Base-by-base conservation (phyloP, 2,797 vertebrate species). In the Phalloptychus januarius region DNA sequence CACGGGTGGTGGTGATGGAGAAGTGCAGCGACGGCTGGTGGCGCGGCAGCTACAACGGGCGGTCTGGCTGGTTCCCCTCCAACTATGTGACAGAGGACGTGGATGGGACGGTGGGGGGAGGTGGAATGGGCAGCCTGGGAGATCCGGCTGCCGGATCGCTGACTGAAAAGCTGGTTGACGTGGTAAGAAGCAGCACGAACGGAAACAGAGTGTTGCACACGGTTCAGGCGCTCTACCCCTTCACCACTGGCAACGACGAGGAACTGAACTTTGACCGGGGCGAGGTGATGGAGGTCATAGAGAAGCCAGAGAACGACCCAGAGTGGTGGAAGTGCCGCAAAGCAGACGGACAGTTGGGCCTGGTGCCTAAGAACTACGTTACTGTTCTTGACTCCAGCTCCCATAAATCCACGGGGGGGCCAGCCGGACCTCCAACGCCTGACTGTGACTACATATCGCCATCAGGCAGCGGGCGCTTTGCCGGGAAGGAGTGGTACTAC, bases 261-360 rank as follows among this genome's bases (percentile, higher is more conserved):
- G 97, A 98, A 94, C 97, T 98, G 31, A 97, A 96, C 93, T 98
- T 98, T 81, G 97, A 97, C 89, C 97, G 96, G 90, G 96, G 97
- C 3, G 97, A 98, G 86, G 87, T 98, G 84, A 98, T 98, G 97
- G 97, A 97, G 89, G 97, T 98, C 50, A 94, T 98, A 88, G 97
- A 98, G 94, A 98, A 97, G 88, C 97, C 97, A 0, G 97, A 98
- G 93, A 97, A 98, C 76, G 97, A 98, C 86, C 97, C 97, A 0
- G 97, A 98, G 85, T 98, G 97, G 97, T 98, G 97, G 97, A 97
- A 97, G 91, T 98, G 97, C 92, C 96, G 97, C 84, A 98, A 98
- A 91, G 95, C 91, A 3, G 97, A 98, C 44, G 97, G 97, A 81
- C 96, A 95, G 89, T 89, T 98, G 81, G 97, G 97, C 80, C 93